These are phyloP conservation scores for Eupeodes corollae DNA, from an alignment of 1,140 invertebrate species.

Conservation along the genomic window DNA sequence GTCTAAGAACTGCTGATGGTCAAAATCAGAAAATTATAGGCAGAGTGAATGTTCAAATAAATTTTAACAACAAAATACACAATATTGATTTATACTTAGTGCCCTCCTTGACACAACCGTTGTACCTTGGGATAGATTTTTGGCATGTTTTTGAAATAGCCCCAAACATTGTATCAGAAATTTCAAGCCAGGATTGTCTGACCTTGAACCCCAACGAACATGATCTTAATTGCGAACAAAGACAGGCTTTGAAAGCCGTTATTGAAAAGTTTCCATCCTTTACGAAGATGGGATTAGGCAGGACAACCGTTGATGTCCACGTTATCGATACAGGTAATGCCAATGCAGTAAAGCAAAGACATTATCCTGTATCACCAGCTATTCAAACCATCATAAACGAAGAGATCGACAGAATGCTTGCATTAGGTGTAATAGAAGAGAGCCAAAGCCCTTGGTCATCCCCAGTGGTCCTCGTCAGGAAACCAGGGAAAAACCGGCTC, in stretches of 20 bases:
- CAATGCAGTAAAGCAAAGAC: constrained; percentile 16
- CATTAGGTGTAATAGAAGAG: background rate
- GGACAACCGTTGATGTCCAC: constrained; percentile 12
- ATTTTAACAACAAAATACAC: too few species aligned
- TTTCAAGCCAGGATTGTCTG: background rate
- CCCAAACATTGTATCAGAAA: background rate
- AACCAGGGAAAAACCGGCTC: too few species aligned
- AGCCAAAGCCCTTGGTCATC: background rate
- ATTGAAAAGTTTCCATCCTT: background rate
- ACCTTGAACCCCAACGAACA: background rate
- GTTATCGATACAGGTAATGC: constrained; percentile 17
- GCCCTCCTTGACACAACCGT: background rate
- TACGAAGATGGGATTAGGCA: background rate
- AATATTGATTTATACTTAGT: background rate
- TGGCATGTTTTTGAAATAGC: background rate
- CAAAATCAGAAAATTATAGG: too few species aligned
- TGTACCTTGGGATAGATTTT: background rate
- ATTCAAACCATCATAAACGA: background rate
- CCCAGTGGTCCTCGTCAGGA: too few species aligned
- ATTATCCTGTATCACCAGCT: constrained; percentile 14
- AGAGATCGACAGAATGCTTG: constrained; percentile 4
- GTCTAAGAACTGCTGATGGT: too few species aligned
- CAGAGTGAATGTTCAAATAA: too few species aligned
- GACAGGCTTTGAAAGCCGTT: too few species aligned
- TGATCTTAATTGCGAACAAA: too few species aligned